These are phyloP conservation scores for Hermodice carunculata DNA, from an alignment of 2,888 invertebrate genomes.

Conservation along the genomic window DNA sequence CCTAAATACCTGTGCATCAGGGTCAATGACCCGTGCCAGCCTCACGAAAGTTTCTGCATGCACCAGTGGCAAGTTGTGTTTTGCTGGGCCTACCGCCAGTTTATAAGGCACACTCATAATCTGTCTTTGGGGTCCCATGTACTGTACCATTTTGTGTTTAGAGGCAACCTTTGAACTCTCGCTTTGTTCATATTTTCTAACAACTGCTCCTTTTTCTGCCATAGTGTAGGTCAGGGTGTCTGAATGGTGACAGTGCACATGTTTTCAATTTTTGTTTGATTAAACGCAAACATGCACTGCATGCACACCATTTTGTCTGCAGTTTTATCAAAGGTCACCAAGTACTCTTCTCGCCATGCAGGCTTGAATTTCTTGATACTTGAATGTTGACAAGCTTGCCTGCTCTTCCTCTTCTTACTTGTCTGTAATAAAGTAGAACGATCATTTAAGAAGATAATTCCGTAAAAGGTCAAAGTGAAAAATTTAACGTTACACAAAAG, in stretches of 20 bases:
- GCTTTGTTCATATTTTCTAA: not conserved
- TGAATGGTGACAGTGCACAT: not conserved
- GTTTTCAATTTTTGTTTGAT: not conserved
- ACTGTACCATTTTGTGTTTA: not conserved
- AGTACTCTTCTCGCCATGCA: too few relatives aligned
- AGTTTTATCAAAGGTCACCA: too few relatives aligned
- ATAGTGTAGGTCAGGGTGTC: not conserved
- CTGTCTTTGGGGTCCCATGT: not conserved
- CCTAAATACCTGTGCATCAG: not conserved
- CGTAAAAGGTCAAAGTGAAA: too few relatives aligned
- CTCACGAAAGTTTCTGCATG: not conserved
- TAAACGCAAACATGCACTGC: not conserved
- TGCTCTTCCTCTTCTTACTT: too few relatives aligned
- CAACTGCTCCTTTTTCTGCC: not conserved
- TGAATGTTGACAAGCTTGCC: too few relatives aligned
- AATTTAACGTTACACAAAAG: too few relatives aligned
- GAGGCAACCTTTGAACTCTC: not conserved
- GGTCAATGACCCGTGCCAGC: not conserved
- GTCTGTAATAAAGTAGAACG: too few relatives aligned
- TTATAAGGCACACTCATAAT: not conserved
- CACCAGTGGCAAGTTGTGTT: not conserved
- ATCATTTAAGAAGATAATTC: too few relatives aligned
- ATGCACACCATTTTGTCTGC: slow-evolving; percentile 5
- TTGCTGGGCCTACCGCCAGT: not conserved
- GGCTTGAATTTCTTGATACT: too few relatives aligned